Base-by-base conservation (phyloP, 2,113 vertebrate species). In the Lamprotornis superbus region DNA sequence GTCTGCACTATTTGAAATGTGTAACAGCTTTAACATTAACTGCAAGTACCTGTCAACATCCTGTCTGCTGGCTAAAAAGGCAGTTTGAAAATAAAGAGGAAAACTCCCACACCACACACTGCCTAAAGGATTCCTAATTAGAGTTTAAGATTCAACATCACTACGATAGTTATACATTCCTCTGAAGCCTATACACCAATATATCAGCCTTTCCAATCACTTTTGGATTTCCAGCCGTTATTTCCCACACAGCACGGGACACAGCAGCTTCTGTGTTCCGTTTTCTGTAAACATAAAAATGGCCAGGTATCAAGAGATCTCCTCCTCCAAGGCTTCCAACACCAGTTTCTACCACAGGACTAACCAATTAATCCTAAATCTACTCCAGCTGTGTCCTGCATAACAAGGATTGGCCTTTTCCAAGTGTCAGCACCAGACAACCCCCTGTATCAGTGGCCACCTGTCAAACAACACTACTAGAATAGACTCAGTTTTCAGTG, bases 211-310 rank as follows among this genome's bases (percentile, higher is more conserved):
- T 76, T 37, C 57, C 57, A 37, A 44, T 4, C 25, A 9, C 18
- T 14, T 61, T 23, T 39, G 7, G 11, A 31, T 52, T 60, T 47
- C n/a, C 61, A 69, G 49, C 40, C 21, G 18, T 33, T 21, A 24
- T 13, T 30, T 56, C 78, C 40, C 68, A 86, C 27, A 35, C 28
- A 37, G 55, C 13, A 8, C 23, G 35, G 44, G 1, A 9, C 5
- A 27, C 40, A 64, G 57, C 2, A 77, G 27, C 68, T 59, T 35
- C 15, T 40, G 5, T 1, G 9, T 24, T 78, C 31, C 27, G 16
- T 15, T 9, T 57, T 22, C 35, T 0, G 2, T 5, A 25, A 25
- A 59, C 39, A 42, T 9, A 42, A 2, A 3, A 2, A 30, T 2
- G 35, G 64, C 40, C 79, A 59, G 19, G 44, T 70, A 64, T 5